phyloP scores from a whole-genome alignment of 1,140 invertebrate genomes.

The Drosophila kikkawai region DNA sequence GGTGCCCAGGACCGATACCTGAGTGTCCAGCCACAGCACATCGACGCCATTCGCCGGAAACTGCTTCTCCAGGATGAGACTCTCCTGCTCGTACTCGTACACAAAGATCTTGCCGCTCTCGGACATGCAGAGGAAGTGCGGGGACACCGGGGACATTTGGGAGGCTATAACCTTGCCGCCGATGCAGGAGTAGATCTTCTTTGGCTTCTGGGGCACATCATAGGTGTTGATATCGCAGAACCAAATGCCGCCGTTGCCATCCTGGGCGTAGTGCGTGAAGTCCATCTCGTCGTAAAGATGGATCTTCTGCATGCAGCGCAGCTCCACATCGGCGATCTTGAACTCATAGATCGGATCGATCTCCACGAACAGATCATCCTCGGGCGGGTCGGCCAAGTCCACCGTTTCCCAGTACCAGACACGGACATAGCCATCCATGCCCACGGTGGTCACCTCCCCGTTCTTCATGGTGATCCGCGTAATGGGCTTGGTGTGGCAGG shows the following conservation, averaged over 20 bases:
- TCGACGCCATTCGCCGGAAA: slow-evolving; percentile 88
- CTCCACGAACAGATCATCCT: slow-evolving; percentile 91
- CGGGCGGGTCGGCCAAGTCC: slow-evolving; percentile 91
- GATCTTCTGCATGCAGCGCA: slow-evolving; percentile 72
- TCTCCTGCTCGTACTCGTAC: slow-evolving; percentile 89
- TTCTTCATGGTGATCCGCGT: slow-evolving; percentile 90
- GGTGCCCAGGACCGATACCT: slow-evolving; percentile 87
- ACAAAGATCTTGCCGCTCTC: slow-evolving; percentile 89
- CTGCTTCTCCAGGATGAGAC: slow-evolving; percentile 87
- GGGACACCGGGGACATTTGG: slow-evolving; percentile 88
- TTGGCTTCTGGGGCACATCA: slow-evolving; percentile 86
- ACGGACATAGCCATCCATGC: slow-evolving; percentile 92
- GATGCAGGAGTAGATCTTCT: slow-evolving; percentile 90
- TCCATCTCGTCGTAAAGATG: slow-evolving; percentile 58
- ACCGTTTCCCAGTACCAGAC: slow-evolving; percentile 96
- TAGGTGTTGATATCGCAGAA: slow-evolving; percentile 90
- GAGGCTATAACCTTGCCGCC: slow-evolving; percentile 90
- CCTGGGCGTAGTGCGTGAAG: slow-evolving; percentile 85
- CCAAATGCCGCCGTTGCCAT: slow-evolving; percentile 94
- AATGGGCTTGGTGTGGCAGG: slow-evolving; percentile 91
- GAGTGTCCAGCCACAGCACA: slow-evolving; percentile 90
- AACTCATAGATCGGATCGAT: slow-evolving; percentile 93
- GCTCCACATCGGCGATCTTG: slow-evolving; percentile 72
- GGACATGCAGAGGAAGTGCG: slow-evolving; percentile 90
- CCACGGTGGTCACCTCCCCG: slow-evolving; percentile 88